Base-by-base conservation (phyloP, 2,113 vertebrate genomes). In the Colinus virginianus region DNA sequence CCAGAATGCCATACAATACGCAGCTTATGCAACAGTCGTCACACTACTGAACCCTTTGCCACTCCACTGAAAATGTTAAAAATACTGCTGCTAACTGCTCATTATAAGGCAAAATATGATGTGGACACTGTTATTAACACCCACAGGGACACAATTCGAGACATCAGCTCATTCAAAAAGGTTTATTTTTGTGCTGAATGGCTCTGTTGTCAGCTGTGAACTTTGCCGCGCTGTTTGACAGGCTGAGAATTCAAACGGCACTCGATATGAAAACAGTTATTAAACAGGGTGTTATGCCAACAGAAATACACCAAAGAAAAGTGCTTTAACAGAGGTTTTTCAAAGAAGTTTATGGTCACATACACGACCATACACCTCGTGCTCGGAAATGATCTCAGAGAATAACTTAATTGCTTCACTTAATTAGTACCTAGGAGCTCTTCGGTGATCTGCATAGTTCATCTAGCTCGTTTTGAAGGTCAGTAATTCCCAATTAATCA, bases 1-100 rank as follows among this genome's bases (percentile, higher is more conserved):
- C 95, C 95, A 94, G 94, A 93, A 92, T 36, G 68, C 76, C 48
- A 88, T 53, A 88, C 87, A 92, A 95, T 59, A 92, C 75, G 68
- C 71, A 87, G 67, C 81, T 96, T 94, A 96, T 5, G 89, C 71
- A 95, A 96, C 63, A 43, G 61, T 28, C 87, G 89, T 77, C 91
- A 92, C 32, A 15, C 48, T 36, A 94, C 49, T 45, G 38, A 93
- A 87, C 68, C 34, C 34, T 94, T 70, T 61, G 75, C 76, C 53
- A 51, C 40, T 78, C 34, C 8, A 30, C 14, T 51, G 40, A 92
- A 89, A 91, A 87, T 15, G 34, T 64, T 8, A 61, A 88, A 92
- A 91, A 85, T 43, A 90, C 6, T 72, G 42, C 23, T 72, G 48
- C 46, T 79, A 43, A 78, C 17, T 48, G 56, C 19, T 90, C n/a